A percentile compares a stretch with the other conserved stretches of the same genome.
Evolutionary conservation across 2,797 vertebrate genomes (phyloP).

Genomic region (Microctenopoma stevenorrisi): DNA sequence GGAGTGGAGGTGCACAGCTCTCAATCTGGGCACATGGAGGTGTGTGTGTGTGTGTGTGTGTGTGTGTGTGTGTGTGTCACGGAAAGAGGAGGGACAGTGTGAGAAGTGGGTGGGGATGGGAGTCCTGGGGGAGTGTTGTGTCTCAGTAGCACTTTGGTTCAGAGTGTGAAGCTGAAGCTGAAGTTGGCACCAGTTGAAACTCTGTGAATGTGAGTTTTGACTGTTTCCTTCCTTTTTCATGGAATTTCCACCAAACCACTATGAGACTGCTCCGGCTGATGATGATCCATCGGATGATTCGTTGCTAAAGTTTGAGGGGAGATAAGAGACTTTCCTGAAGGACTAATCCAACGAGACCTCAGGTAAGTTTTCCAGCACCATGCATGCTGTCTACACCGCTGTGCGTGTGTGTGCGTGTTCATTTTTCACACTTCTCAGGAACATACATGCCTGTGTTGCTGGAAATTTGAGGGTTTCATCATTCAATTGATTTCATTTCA

Average conservation of each 20-base stretch:
- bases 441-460: background rate
- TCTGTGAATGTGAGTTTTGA: background rate
- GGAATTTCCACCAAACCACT: slow-evolving; percentile 38
- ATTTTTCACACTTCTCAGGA: too few species aligned
- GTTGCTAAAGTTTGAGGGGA: slow-evolving; percentile 53
- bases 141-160: slow-evolving; percentile 67
- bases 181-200: slow-evolving; percentile 49
- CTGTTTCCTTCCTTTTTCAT: background rate
- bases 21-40: slow-evolving; percentile 75
- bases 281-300: slow-evolving; percentile 49
- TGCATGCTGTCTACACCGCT: background rate
- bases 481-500: too few species aligned
- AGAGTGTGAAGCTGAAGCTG: slow-evolving; percentile 58
- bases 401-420: too few species aligned
- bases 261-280: slow-evolving; percentile 55
- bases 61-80: slow-evolving; percentile 45
- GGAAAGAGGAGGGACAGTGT: slow-evolving; percentile 69
- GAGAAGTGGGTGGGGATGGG: slow-evolving; percentile 75
- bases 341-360: slow-evolving; percentile 60
- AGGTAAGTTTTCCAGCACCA: slow-evolving; percentile 60
- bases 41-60: slow-evolving; percentile 55
- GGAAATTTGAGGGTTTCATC: too few species aligned
- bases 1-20: slow-evolving; percentile 21
- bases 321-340: slow-evolving; percentile 52
- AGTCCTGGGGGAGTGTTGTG: slow-evolving; percentile 73